Base-by-base conservation (phyloP, 2,113 vertebrate species). In the Callopanchax toddi region DNA sequence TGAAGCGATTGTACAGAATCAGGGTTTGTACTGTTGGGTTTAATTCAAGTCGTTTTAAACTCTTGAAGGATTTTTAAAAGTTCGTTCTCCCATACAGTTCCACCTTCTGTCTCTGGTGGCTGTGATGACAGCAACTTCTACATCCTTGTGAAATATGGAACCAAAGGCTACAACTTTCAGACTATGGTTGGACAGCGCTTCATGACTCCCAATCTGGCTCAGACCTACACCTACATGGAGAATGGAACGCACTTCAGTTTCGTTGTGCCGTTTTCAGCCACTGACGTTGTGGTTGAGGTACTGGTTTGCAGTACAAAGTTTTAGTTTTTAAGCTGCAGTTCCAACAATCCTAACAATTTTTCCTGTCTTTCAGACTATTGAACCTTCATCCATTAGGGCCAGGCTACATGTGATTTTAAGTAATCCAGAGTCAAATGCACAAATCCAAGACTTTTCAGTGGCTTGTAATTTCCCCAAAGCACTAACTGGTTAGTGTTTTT, bases 241-340 rank as follows among this genome's bases (percentile, higher is more conserved):
- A 91, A 92, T 5, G 62, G 49, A n/a, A 90, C 89, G 0, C 87
- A 93, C 45, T 76, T 87, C 40, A 74, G 54, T 21, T 36, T 92
- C 9, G 20, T 20, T 0, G 73, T 93, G 40, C 88, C 88, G 0
- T 88, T 86, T 61, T 44, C 58, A 1, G 10, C 78, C 0, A 34
- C 56, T 1, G 65, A 77, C 22, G 74, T 77, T 15, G 61, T 11
- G 0, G 70, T 76, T 57, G 87, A 91, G 89, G 91, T 90, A 52
- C 1, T 32, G 5, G 1, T 16, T 8, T n/a, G n/a, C n/a, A n/a
- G 3, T 13, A 21, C 9, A 21, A 22, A n/a, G 6, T 25, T 29
- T 29, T 20, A 9, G n/a, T n/a, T 25, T 32, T 43, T 12, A 61
- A 40, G 0, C 1, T 51, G 1, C 10, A 37, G 11, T 16, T 40